These are phyloP conservation scores for Myodes glareolus DNA, from an alignment of 2,113 vertebrate species.

Conservation along the genomic window DNA sequence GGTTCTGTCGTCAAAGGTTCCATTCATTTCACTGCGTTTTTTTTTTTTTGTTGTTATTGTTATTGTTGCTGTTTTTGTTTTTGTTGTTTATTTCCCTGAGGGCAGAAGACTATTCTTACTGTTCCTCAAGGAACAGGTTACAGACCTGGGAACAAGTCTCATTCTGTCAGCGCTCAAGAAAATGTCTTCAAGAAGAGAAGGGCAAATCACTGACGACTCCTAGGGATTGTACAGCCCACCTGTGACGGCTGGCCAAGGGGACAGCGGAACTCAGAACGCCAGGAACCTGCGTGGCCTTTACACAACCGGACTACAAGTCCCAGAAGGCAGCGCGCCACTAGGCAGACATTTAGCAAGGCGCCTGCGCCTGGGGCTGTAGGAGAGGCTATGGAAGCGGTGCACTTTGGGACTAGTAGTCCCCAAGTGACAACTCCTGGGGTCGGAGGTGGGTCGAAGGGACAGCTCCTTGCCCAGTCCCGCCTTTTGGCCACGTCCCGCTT, in stretches of 20 bases:
- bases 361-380: fast-evolving
- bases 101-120: not conserved
- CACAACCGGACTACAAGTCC: conserved; percentile 3
- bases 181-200: not conserved
- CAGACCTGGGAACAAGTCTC: not conserved
- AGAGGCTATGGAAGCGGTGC: not conserved
- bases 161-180: not conserved
- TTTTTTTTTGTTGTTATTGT: not conserved
- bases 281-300: not conserved
- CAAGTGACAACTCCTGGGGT: not conserved
- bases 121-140: not conserved
- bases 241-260: not conserved
- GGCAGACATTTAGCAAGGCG: not conserved
- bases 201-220: not conserved
- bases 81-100: not conserved
- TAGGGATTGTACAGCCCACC: fast-evolving
- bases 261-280: not conserved
- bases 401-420: conserved; percentile 69
- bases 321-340: not conserved
- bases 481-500: conserved; percentile 80
- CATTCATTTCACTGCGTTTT: too few relatives aligned
- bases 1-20: not conserved
- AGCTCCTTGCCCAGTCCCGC: conserved; percentile 17
- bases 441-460: not conserved
- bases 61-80: not conserved